Percentiles rank a stretch among this genome's conserved stretches.
phyloP scores from a whole-genome alignment of 2,888 invertebrate genomes.

The Ernsta delagoae region DNA sequence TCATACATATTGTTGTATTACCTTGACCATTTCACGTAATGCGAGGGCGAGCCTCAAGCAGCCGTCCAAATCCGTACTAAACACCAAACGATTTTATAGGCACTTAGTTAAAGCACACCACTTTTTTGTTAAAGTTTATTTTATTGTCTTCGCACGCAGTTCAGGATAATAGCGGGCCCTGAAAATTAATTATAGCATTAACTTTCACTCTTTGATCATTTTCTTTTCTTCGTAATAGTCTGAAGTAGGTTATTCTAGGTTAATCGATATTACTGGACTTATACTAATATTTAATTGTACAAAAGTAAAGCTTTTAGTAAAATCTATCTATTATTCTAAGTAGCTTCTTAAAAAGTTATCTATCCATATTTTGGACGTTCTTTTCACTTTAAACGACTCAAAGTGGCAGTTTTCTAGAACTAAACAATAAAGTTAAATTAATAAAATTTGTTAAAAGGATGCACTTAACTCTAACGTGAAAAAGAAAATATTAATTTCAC shows the following conservation, averaged over 20 bases:
- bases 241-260: not conserved
- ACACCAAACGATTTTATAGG: slow-evolving; percentile 60
- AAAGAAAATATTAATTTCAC: not conserved
- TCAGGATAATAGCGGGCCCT: slow-evolving; percentile 79
- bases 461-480: not conserved
- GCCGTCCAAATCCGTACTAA: slow-evolving; percentile 59
- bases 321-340: too few relatives aligned
- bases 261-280: not conserved
- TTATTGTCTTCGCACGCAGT: slow-evolving; percentile 70
- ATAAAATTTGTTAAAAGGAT: not conserved
- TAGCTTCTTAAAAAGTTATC: too few relatives aligned
- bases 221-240: not conserved
- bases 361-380: too few relatives aligned
- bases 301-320: not conserved
- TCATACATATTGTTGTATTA: slow-evolving; percentile 73
- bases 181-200: slow-evolving; percentile 66
- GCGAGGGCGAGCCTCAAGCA: slow-evolving; percentile 65
- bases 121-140: slow-evolving; percentile 62
- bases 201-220: slow-evolving; percentile 22
- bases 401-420: too few relatives aligned
- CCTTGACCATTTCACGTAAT: slow-evolving; percentile 70
- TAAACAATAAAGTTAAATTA: too few relatives aligned
- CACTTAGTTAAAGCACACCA: slow-evolving; percentile 65
- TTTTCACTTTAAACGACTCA: too few relatives aligned
- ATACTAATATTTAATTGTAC: not conserved